Percentiles rank a stretch among this genome's conserved stretches.
Conservation (phyloP, 2,888 invertebrate species). For the Lasioglossum vierecki region DNA sequence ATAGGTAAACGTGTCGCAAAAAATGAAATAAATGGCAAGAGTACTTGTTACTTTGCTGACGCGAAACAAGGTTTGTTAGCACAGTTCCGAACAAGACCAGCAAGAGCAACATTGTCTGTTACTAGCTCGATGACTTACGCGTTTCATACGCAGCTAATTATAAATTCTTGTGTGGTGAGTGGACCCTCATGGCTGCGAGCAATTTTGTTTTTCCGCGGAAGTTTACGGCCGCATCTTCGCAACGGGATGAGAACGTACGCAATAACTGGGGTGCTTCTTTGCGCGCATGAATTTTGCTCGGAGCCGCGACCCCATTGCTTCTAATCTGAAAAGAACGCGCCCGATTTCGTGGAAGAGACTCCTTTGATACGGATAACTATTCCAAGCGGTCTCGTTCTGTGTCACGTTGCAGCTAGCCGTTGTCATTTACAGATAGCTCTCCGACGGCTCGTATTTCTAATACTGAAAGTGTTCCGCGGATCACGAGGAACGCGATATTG, state of each 20-base stretch:
- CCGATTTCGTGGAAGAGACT: slow-evolving; percentile 43
- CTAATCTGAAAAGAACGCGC: slow-evolving; percentile 22
- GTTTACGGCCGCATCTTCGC: slow-evolving; percentile 49
- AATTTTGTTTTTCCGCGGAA: slow-evolving; percentile 46
- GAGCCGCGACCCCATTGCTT: background rate
- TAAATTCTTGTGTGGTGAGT: slow-evolving; percentile 42
- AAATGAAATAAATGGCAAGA: background rate
- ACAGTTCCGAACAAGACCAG: background rate
- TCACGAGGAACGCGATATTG: slow-evolving; percentile 33
- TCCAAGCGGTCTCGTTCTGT: slow-evolving; percentile 22
- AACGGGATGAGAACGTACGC: slow-evolving; percentile 4
- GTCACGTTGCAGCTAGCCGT: slow-evolving; percentile 40
- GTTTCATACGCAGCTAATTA: slow-evolving; percentile 48
- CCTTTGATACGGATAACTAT: slow-evolving; percentile 40
- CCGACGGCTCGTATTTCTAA: slow-evolving; percentile 45
- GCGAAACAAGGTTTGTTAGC: background rate
- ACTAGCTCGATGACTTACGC: slow-evolving; percentile 30
- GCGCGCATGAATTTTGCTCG: slow-evolving; percentile 29
- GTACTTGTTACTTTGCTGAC: background rate
- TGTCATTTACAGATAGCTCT: slow-evolving; percentile 40
- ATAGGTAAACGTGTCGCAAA: background rate
- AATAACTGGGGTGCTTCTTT: slow-evolving; percentile 19
- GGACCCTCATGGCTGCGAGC: background rate
- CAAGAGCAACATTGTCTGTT: slow-evolving; percentile 28
- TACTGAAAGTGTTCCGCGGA: slow-evolving; percentile 35